phyloP scores from a whole-genome alignment of 2,888 invertebrate species.

The Acronicta aceris region DNA sequence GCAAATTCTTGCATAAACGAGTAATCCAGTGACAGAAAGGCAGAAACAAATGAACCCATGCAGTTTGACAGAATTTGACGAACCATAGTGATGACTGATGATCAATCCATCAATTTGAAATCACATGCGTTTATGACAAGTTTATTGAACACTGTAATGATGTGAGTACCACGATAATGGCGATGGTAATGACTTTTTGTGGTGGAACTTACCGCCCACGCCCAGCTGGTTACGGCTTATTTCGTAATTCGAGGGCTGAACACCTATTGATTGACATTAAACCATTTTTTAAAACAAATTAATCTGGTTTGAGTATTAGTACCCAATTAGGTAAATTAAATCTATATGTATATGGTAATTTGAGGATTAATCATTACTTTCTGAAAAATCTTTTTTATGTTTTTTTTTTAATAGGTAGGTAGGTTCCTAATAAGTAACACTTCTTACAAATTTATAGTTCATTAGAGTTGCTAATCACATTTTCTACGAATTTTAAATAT shows the following conservation, averaged over 20 bases:
- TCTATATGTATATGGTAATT: too few species aligned
- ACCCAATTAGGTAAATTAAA: too few species aligned
- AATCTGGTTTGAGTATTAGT: too few species aligned
- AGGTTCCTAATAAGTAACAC: too few species aligned
- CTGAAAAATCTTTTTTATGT: too few species aligned
- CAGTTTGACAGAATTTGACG: constrained; percentile 25
- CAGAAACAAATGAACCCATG: constrained; percentile 34
- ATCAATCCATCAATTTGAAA: constrained; percentile 10
- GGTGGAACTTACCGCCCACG: constrained; percentile 63
- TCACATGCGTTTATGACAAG: constrained; percentile 30
- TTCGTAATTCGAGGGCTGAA: constrained; percentile 79
- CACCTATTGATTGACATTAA: constrained; percentile 66
- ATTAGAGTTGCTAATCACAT: too few species aligned
- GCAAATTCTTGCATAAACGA: too few species aligned
- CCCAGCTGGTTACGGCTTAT: constrained; percentile 77
- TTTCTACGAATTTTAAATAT: too few species aligned
- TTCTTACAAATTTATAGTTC: too few species aligned
- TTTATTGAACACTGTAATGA: constrained; percentile 29
- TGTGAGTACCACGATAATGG: constrained; percentile 15
- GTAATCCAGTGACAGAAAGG: neutral
- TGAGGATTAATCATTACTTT: too few species aligned
- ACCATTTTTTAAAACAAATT: neutral
- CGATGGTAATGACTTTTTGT: constrained; percentile 16
- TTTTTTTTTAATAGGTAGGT: too few species aligned
- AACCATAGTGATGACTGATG: constrained; percentile 8